Evolutionary conservation across 2,888 invertebrate genomes (phyloP), one percentile per base, ranked within the genome.

Genomic region (Leptinotarsa haldemani): DNA sequence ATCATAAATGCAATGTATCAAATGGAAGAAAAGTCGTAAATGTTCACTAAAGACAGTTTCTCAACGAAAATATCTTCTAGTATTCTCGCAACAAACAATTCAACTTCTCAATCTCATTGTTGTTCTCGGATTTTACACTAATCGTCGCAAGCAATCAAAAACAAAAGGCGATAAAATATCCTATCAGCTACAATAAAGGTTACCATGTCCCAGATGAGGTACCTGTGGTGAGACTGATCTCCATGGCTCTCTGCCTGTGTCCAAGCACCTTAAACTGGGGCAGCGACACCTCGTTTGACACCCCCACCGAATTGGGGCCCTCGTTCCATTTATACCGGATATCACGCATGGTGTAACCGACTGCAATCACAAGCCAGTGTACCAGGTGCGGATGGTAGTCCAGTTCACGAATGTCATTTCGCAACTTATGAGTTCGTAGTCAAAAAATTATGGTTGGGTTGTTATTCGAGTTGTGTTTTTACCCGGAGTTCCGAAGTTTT

Each of bases 191-290:
- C 68, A 73, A 58, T 61, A 61, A 73, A 66, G 69, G 81, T 82
- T 83, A 81, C 80, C 80, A 76, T 77, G 73, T 79, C 81, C 80
- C 78, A 76, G 74, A 73, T 74, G 77, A 89, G 87, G 90, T 95
- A 97, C 97, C 97, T 94, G 97, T 97, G 89, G 96, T 96, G 88
- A 97, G 94, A 90, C 95, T 95, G 92, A 97, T 96, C 91, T 96
- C 96, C 94, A 95, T 95, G 87, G 95, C 96, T 88, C 95, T 94
- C 91, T 97, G 97, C 86, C 96, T 94, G 91, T 97, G 96, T 87
- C 97, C 97, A 90, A 97, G 94, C 89, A 97, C 97, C 93, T 97
- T 96, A 94, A 97, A 97, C 92, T 97, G 97, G 89, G 97, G 97
- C 89, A 97, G 94, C 87, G 96, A 96, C 90, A 97, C 96, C 90